Evolutionary conservation across 2,888 invertebrate species (phyloP), one percentile per base, ranked within the genome.

Genomic region (Rhopalosiphum nymphaeae): DNA sequence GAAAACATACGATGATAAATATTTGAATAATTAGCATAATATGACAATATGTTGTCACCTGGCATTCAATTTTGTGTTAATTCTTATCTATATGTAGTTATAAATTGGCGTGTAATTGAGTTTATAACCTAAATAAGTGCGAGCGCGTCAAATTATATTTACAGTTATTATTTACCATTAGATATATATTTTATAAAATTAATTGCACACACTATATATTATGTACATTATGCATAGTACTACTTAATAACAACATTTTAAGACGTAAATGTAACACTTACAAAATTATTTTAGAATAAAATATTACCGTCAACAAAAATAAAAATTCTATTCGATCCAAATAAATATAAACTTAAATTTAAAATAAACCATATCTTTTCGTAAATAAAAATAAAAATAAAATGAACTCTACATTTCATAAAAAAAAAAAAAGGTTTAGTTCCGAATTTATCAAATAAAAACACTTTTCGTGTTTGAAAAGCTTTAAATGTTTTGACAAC

Each of bases 341-440:
- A 16, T n/a, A 67, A 67, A 5, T 67, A 67, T 67, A n/a, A 67
- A n/a, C 67, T 67, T 16, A 67, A 67, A 16, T n/a, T 67, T 67
- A 67, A 67, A 67, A n/a, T n/a, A 67, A 67, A n/a, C n/a, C n/a
- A n/a, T n/a, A 67, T 67, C n/a, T 67, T 67, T 67, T 67, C 16
- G 16, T 67, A 1, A 67, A 67, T n/a, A n/a, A 67, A 67, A 67
- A 67, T 67, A n/a, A n/a, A n/a, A 67, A 67, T 67, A 21, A 78
- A 78, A 78, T 78, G 9, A 78, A 78, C 36, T 78, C 36, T 78
- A 1, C 78, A 78, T 78, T 21, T 78, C 36, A 78, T 78, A 78
- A 78, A 36, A 78, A 61, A 61, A 61, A 46, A 46, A 46, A 78
- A 78, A 7, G 1, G 21, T 78, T 78, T n/a, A n/a, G 16, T 36